Base-by-base conservation (phyloP, 1,140 invertebrate genomes). In the Parapsyche elsis region DNA sequence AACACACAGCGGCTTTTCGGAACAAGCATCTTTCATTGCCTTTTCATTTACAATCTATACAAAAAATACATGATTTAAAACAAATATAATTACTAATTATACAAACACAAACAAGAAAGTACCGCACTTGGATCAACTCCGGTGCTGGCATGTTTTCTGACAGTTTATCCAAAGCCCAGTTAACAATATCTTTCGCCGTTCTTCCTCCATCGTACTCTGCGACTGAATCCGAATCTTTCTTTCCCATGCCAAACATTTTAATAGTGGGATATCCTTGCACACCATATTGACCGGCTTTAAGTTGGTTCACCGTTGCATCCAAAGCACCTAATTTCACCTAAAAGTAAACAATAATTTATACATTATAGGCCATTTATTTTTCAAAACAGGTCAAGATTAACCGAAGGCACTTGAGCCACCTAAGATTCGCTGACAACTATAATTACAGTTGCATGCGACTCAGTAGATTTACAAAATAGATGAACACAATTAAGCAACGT, bases 221-320 rank as follows among this genome's bases (percentile, higher is more conserved):
- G 5, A 91, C 93, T 14, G 92, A 92, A 82, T 92, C 92, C 0
- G 88, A 86, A 76, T 92, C 90, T 87, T 97, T 97, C 81, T 93
- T 92, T 75, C 97, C 97, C 38, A 93, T 90, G 0, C 93, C 90
- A 90, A 99, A 99, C 86, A 94, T 94, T 89, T 99, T 99, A 81
- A 99, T 99, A 9, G 98, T 99, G 9, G 98, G 98, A 89, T 98
- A 99, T 0, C 98, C 98, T 84, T 94, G 92, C 45, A 99, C 93
- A 81, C 92, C 91, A 86, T 94, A 97, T 83, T 94, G 89, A 76
- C 90, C 88, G 0, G 95, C 95, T 89, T 96, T 97, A 4, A 89
- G 85, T 80, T 92, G 92, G 87, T 99, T 92, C 0, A 96, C 95
- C 10, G 98, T 99, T 0, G 98, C 98, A 91, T 99, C 99, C 0